phyloP scores from a whole-genome alignment of 2,888 invertebrate genomes.

The Trachelus stipa region DNA sequence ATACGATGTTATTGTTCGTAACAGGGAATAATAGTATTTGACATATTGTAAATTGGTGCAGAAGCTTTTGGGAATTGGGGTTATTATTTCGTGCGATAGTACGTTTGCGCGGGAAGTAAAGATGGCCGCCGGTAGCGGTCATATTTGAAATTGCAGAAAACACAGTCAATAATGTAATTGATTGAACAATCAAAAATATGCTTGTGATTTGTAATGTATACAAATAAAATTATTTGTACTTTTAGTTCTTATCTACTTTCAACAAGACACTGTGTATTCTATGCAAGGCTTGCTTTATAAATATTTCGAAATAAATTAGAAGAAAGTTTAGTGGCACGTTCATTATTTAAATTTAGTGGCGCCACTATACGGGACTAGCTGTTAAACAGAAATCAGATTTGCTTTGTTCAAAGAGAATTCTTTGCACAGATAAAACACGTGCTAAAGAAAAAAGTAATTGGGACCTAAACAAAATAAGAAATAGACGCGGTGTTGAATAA shows the following conservation, averaged over 20 bases:
- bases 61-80: background rate
- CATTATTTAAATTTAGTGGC: background rate
- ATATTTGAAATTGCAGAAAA: slow-evolving; percentile 12
- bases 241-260: background rate
- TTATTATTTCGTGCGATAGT: background rate
- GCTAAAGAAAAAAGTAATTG: background rate
- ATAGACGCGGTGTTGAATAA: background rate
- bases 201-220: background rate
- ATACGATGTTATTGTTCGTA: background rate
- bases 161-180: background rate
- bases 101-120: slow-evolving; percentile 26
- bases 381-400: background rate
- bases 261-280: background rate
- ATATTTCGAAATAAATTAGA: background rate
- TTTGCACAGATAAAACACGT: background rate
- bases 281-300: background rate
- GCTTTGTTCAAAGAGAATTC: background rate
- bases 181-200: background rate
- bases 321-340: background rate
- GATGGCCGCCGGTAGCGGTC: slow-evolving; percentile 29
- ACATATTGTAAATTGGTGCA: slow-evolving; percentile 12
- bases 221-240: background rate
- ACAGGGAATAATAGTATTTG: slow-evolving; percentile 6
- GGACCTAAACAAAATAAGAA: background rate
- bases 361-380: background rate